Evolutionary conservation across 2,113 vertebrate species (phyloP).

Genomic region (Cryptoleucopteryx plumbea): DNA sequence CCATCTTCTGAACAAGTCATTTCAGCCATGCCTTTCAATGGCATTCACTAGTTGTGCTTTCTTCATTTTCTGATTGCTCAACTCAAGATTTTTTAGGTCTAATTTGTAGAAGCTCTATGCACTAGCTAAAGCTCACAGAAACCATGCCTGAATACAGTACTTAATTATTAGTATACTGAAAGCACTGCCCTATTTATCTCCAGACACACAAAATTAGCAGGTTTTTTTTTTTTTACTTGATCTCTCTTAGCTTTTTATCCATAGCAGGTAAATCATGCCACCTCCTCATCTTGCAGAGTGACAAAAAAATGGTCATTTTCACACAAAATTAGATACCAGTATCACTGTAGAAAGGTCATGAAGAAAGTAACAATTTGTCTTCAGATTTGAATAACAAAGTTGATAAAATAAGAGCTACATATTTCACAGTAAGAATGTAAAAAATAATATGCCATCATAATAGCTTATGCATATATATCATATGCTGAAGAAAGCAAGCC

Average conservation of each 20-base stretch:
- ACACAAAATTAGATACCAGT: background rate
- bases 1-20: background rate
- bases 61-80: background rate
- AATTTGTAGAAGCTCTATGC: background rate
- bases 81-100: background rate
- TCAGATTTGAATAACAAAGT: background rate
- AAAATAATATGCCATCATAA: background rate
- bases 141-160: background rate
- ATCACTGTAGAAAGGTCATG: background rate
- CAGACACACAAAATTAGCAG: background rate
- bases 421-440: background rate
- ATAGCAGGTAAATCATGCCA: background rate
- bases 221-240: background rate
- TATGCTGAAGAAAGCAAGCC: background rate
- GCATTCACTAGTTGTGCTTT: background rate
- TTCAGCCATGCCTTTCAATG: background rate
- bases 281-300: background rate
- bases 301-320: background rate
- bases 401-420: background rate
- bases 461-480: background rate
- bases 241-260: background rate
- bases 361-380: background rate
- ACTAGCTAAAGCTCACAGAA: background rate
- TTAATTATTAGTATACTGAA: background rate
- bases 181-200: background rate